Percentiles rank a stretch among this genome's conserved stretches.
Conservation (phyloP, 2,888 invertebrate genomes). For the Macrophya annulata region DNA sequence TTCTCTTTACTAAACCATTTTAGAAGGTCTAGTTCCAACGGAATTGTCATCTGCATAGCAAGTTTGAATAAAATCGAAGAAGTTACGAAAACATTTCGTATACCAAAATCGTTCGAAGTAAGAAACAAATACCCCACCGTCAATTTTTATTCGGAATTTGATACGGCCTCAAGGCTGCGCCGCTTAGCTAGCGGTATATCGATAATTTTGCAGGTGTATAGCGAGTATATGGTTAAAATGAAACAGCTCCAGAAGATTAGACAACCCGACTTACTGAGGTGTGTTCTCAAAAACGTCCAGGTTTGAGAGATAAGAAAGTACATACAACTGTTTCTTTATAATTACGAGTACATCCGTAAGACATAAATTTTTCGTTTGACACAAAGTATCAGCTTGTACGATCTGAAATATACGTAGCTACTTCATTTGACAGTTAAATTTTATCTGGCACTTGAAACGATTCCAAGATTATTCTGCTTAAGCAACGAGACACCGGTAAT, state of each 20-base stretch:
- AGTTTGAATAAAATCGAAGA: background rate
- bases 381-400: background rate
- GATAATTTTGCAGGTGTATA: background rate
- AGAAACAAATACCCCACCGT: background rate
- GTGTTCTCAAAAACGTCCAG: background rate
- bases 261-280: background rate
- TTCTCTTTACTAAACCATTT: too few relatives aligned
- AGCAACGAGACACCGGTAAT: background rate
- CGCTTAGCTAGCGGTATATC: background rate
- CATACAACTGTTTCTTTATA: background rate
- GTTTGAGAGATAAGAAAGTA: background rate
- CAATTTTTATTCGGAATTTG: background rate
- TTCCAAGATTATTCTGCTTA: background rate
- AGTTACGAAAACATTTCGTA: background rate
- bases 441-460: background rate
- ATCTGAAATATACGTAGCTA: background rate
- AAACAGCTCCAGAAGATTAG: background rate
- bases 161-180: background rate
- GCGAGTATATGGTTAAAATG: background rate
- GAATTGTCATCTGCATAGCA: background rate
- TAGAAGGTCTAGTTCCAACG: background rate
- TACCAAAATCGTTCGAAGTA: background rate
- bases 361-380: background rate
- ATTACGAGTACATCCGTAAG: background rate
- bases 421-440: background rate